phyloP scores from a whole-genome alignment of 2,113 vertebrate genomes.

The Boulengeromyrus knoepffleri region DNA sequence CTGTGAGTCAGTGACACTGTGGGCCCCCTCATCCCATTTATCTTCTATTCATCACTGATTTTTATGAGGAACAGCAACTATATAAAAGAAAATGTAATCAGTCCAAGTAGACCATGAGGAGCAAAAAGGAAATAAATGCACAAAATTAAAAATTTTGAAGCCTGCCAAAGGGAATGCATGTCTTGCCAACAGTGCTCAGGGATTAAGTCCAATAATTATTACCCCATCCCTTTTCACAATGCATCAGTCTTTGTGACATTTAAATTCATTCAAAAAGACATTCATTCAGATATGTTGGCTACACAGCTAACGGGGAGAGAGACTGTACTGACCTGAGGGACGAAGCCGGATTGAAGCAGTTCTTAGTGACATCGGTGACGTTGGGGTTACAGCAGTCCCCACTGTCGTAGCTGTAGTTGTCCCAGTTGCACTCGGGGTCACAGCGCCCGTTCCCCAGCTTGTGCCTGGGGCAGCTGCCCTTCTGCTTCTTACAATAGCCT shows the following conservation, averaged over 20 bases:
- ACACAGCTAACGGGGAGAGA: neutral
- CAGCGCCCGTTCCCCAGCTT: slow-evolving; percentile 84
- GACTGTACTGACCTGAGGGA: slow-evolving; percentile 76
- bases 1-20: neutral
- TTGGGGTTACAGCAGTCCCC: slow-evolving; percentile 93
- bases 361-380: slow-evolving; percentile 95
- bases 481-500: slow-evolving; percentile 75
- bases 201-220: neutral
- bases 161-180: neutral
- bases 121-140: slow-evolving; percentile 9
- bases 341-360: slow-evolving; percentile 89
- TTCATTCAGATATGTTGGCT: neutral
- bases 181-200: neutral
- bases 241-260: neutral
- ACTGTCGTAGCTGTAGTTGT: slow-evolving; percentile 79
- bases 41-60: neutral
- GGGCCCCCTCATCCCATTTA: neutral
- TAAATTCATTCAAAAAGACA: neutral
- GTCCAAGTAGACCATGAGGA: neutral
- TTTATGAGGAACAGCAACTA: neutral
- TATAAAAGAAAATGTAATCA: neutral
- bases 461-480: slow-evolving; percentile 59
- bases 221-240: neutral
- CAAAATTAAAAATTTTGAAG: neutral
- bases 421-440: slow-evolving; percentile 90